Evolutionary conservation across 30 jellyfish, hydroid and myxozoan genomes (phyloP).

Genomic region (Chironex yamaguchii): DNA sequence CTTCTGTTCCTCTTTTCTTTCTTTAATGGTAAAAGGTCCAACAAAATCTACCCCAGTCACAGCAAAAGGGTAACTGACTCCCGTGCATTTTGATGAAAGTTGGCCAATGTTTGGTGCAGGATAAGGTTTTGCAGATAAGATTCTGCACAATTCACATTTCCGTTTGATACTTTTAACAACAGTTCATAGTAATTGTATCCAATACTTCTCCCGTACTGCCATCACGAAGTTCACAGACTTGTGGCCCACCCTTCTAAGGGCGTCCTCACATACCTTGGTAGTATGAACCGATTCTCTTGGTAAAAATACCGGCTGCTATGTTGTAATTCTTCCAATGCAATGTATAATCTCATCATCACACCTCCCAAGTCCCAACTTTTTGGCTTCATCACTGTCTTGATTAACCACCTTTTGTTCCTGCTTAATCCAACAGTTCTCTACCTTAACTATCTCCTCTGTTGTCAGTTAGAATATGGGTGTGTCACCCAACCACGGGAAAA

Average conservation of each 20-base stretch:
- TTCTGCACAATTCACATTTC: slow-evolving; percentile 11
- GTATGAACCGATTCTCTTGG: slow-evolving; percentile 1
- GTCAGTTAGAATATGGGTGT: too few species aligned
- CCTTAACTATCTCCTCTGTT: slow-evolving; percentile 31
- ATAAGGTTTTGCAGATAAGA: neutral
- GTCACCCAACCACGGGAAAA: too few species aligned
- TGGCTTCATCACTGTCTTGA: slow-evolving; percentile 3
- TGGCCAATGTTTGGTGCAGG: neutral
- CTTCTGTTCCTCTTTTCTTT: neutral
- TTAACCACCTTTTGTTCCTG: neutral
- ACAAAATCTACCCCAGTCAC: slow-evolving; percentile 61
- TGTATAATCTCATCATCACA: slow-evolving; percentile 7
- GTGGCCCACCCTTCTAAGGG: slow-evolving; percentile 3
- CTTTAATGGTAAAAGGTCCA: slow-evolving; percentile 22
- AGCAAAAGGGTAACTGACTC: slow-evolving; percentile 12
- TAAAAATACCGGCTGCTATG: slow-evolving; percentile 11
- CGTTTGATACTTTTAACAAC: neutral
- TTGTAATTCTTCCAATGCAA: slow-evolving; percentile 41
- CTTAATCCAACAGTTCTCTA: neutral
- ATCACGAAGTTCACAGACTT: neutral
- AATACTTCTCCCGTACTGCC: neutral
- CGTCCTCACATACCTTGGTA: slow-evolving; percentile 24
- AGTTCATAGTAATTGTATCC: neutral
- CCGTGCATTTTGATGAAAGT: neutral
- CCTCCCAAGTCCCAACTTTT: slow-evolving; percentile 5